Conservation (phyloP, 2,888 invertebrate species). For the Invenusta paracnida region DNA sequence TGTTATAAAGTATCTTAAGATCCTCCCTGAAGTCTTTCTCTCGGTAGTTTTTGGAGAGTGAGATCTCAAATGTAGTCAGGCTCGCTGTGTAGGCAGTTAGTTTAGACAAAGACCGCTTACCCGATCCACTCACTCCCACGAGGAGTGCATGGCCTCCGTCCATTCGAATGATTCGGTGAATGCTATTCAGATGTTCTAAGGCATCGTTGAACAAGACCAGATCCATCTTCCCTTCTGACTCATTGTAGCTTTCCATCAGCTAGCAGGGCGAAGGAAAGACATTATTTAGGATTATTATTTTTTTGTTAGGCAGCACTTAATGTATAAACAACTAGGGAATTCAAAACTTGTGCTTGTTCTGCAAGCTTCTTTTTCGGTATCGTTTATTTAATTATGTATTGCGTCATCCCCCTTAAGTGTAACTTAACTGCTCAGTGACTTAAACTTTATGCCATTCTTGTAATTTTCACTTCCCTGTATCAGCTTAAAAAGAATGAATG, state of each 20-base stretch:
- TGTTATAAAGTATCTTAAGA: conserved; percentile 42
- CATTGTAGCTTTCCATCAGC: conserved; percentile 39
- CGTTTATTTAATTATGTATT: no score
- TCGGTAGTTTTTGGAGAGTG: conserved; percentile 38
- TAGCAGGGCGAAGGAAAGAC: no score
- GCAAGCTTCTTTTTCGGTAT: no score
- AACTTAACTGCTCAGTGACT: no score
- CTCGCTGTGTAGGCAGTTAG: conserved; percentile 39
- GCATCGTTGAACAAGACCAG: conserved; percentile 45
- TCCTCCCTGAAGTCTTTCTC: conserved; percentile 45
- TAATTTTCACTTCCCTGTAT: no score
- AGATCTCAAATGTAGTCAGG: conserved; percentile 38
- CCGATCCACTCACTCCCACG: conserved; percentile 43
- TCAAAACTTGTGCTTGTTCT: no score
- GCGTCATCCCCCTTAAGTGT: no score
- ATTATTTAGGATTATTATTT: not conserved
- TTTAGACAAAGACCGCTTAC: conserved; percentile 38
- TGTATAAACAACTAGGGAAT: no score
- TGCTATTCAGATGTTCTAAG: conserved; percentile 44
- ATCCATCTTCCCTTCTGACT: conserved; percentile 33
- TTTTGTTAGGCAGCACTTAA: no score
- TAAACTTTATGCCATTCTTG: no score
- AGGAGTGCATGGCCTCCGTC: conserved; percentile 43
- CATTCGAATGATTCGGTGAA: conserved; percentile 43
- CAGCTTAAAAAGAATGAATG: no score